A percentile compares a stretch with the other conserved stretches of the same genome.
Evolutionary conservation across 2,113 vertebrate species (phyloP).

Genomic region (Lathamus discolor): DNA sequence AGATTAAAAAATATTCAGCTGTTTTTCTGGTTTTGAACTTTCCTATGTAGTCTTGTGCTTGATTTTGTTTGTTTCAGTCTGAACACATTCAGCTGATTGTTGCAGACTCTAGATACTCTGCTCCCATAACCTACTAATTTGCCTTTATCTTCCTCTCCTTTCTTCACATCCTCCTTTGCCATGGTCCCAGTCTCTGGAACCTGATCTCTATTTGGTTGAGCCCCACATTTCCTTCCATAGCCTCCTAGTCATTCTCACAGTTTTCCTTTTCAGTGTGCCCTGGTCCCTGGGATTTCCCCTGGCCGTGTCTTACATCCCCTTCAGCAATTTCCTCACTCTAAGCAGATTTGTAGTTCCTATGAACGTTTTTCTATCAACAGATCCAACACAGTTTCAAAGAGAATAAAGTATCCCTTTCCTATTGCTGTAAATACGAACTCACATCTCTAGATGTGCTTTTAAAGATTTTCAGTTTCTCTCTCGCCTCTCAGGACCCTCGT

Average conservation of each 20-base stretch:
- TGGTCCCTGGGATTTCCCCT: neutral
- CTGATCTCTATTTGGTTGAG: neutral
- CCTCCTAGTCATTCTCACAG: neutral
- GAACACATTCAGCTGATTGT: neutral
- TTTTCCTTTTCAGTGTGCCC: neutral
- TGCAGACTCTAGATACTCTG: neutral
- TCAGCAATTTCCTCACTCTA: neutral
- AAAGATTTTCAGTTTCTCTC: neutral
- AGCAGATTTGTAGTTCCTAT: neutral
- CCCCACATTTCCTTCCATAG: neutral
- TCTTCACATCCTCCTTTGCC: neutral
- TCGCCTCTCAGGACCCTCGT: neutral
- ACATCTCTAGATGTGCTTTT: neutral
- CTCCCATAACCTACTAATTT: neutral
- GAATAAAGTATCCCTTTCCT: neutral
- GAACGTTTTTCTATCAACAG: neutral
- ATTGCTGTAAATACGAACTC: neutral
- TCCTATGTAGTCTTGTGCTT: neutral
- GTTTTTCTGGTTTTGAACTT: neutral
- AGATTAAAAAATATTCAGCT: neutral
- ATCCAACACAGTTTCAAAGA: neutral
- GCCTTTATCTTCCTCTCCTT: neutral
- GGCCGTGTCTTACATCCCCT: neutral
- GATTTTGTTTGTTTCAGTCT: neutral
- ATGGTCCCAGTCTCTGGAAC: neutral